Conservation (phyloP, 64 coral and sea anemone genomes). For the Trachythela sp. region DNA sequence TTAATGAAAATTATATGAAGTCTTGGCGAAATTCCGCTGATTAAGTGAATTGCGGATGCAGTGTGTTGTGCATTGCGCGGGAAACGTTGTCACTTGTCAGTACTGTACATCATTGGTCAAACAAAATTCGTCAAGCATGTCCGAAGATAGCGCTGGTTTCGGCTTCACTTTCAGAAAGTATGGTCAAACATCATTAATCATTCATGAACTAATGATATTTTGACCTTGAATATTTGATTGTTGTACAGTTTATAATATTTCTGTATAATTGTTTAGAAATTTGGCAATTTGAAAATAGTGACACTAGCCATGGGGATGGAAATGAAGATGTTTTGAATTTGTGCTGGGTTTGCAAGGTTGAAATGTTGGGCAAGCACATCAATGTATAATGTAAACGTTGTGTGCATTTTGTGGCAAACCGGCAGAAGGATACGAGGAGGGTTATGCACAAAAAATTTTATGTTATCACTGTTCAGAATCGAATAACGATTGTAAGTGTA, state of each 20-base stretch:
- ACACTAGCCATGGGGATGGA: not conserved
- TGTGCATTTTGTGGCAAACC: slow-evolving; percentile 2
- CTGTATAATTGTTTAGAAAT: not conserved
- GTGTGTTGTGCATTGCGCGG: no score
- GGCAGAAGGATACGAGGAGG: not conserved
- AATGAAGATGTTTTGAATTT: not conserved
- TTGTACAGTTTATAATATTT: not conserved
- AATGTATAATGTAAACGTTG: not conserved
- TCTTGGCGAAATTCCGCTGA: no score
- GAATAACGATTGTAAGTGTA: no score
- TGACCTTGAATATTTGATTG: not conserved
- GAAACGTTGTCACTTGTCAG: no score
- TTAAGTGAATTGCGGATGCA: no score
- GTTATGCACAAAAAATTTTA: not conserved
- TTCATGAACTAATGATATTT: not conserved
- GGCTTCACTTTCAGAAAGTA: no score
- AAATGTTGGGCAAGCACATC: not conserved
- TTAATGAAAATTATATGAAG: no score
- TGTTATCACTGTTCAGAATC: not conserved
- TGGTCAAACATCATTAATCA: not conserved
- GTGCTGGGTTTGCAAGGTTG: slow-evolving; percentile 13
- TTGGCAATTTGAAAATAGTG: not conserved
- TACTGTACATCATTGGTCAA: no score
- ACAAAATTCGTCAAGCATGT: no score
- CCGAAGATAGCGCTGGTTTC: no score